A percentile compares a stretch with the other conserved stretches of the same genome.
Evolutionary conservation across 2,797 vertebrate genomes (phyloP).

Genomic region (Thunnus albacares): DNA sequence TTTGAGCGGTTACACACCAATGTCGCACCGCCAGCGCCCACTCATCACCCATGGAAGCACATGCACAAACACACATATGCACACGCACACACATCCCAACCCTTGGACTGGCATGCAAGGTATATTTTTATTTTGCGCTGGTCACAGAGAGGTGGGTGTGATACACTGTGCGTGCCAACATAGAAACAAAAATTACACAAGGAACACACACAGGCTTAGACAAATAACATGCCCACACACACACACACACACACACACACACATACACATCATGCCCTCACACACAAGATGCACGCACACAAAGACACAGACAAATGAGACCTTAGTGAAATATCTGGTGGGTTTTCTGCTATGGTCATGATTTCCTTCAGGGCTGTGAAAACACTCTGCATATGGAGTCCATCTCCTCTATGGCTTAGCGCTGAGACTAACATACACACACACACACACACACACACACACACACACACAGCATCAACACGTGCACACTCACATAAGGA

Average conservation of each 20-base stretch:
- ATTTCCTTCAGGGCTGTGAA: conserved; percentile 85
- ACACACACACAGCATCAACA: conserved; percentile 56
- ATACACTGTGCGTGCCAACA: conserved; percentile 57
- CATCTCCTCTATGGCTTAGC: conserved; percentile 83
- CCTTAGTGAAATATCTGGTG: conserved; percentile 76
- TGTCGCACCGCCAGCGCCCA: conserved; percentile 47
- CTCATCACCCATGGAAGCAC: conserved; percentile 51
- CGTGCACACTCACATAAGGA: conserved; percentile 58
- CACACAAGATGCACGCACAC: conserved; percentile 61
- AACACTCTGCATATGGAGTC: conserved; percentile 86
- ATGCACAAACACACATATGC: conserved; percentile 32
- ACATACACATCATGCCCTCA: conserved; percentile 35
- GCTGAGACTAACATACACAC: conserved; percentile 63
- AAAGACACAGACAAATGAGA: conserved; percentile 78
- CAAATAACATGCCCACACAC: conserved; percentile 52
- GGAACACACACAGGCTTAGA: conserved; percentile 72
- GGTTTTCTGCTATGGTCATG: conserved; percentile 83
- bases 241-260: conserved; percentile 31
- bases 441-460: conserved; percentile 55
- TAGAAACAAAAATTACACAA: conserved; percentile 52
- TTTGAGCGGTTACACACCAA: conserved; percentile 44
- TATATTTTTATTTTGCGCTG: conserved; percentile 66
- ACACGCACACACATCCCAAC: conserved; percentile 22
- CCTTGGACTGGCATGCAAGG: conserved; percentile 34
- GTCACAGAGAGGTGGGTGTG: conserved; percentile 64